Conservation (phyloP, 53 echinoderm and acorn worm species). For the Paelopatides confundens region DNA sequence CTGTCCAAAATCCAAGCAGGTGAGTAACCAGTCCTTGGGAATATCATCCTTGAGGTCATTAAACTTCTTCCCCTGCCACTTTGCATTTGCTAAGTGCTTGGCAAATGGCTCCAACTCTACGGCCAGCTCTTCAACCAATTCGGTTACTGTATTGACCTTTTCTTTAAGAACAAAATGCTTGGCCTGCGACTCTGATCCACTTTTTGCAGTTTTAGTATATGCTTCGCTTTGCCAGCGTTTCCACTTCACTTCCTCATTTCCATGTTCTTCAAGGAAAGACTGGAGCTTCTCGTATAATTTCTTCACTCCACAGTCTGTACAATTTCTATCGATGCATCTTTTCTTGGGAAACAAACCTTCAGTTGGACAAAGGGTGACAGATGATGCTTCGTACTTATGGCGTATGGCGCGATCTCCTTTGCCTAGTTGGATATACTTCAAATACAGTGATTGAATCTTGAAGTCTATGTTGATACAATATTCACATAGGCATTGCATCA, state of each 20-base stretch:
- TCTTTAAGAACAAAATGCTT: not conserved
- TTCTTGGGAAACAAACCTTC: not conserved
- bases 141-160: not conserved
- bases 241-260: not conserved
- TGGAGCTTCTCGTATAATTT: not conserved
- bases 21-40: conserved; percentile 40
- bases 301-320: not conserved
- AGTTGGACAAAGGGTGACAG: not conserved
- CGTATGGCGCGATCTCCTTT: not conserved
- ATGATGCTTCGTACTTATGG: not conserved
- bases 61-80: conserved; percentile 52
- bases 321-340: not conserved
- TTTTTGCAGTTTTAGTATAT: not conserved
- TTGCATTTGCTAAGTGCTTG: conserved; percentile 52
- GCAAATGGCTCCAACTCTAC: conserved; percentile 25
- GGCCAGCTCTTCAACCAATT: not conserved
- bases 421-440: not conserved
- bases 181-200: not conserved
- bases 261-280: not conserved
- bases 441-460: not conserved
- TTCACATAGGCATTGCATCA: conserved; percentile 67
- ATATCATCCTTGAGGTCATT: not conserved
- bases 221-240: not conserved
- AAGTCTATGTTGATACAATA: conserved; percentile 37
- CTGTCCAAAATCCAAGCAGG: conserved; percentile 46